A percentile compares a stretch with the other conserved stretches of the same genome.
Evolutionary conservation across 1,140 invertebrate genomes (phyloP).

Genomic region (Stegodyphus dumicola): DNA sequence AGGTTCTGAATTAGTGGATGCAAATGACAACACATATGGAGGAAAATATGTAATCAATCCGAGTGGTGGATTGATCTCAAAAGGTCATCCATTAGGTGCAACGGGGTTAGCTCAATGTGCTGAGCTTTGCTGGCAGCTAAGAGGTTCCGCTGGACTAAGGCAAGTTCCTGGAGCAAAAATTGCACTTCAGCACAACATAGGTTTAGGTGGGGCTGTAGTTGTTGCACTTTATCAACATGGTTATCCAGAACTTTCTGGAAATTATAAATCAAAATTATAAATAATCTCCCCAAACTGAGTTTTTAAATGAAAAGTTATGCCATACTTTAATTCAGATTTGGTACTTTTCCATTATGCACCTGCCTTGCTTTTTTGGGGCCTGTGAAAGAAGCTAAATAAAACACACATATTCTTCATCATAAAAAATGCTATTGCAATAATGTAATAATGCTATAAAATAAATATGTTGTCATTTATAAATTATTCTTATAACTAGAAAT

Average conservation of each 20-base stretch:
- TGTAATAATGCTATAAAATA: too few species aligned
- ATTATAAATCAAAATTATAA: slow-evolving; percentile 20
- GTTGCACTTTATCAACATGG: slow-evolving; percentile 90
- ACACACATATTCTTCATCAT: too few species aligned
- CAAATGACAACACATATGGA: slow-evolving; percentile 96
- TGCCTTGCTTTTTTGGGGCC: too few species aligned
- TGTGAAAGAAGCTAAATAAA: too few species aligned
- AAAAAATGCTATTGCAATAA: too few species aligned
- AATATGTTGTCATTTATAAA: too few species aligned
- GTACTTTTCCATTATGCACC: too few species aligned
- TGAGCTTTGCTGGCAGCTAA: slow-evolving; percentile 91
- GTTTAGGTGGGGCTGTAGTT: slow-evolving; percentile 94
- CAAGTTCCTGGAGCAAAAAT: slow-evolving; percentile 89
- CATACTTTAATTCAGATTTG: too few species aligned
- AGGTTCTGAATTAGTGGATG: slow-evolving; percentile 92
- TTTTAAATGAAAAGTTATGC: too few species aligned
- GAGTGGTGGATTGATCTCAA: slow-evolving; percentile 97
- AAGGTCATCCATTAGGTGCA: slow-evolving; percentile 97
- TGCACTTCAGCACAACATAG: slow-evolving; percentile 96
- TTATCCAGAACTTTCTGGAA: slow-evolving; percentile 69
- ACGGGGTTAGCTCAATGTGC: slow-evolving; percentile 96
- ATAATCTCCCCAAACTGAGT: too few species aligned
- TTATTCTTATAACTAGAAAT: too few species aligned
- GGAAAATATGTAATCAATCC: slow-evolving; percentile 98
- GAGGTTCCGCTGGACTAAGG: slow-evolving; percentile 87